These are phyloP conservation scores for Redunca redunca DNA, from an alignment of 2,113 vertebrate species.

Conservation along the genomic window DNA sequence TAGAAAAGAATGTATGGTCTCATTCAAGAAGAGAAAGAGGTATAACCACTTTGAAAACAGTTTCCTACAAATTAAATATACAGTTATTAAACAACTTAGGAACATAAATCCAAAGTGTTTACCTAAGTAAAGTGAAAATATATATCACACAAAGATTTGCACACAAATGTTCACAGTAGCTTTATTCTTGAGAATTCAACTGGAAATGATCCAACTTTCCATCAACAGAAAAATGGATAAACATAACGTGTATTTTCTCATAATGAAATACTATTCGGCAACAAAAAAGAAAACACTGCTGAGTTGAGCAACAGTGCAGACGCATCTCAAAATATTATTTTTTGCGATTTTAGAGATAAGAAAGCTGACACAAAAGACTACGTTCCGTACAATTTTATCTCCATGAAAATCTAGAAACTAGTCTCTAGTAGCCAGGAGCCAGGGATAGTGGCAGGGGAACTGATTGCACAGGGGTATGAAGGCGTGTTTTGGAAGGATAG, in stretches of 20 bases:
- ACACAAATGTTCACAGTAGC: neutral
- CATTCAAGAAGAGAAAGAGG: neutral
- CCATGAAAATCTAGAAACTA: neutral
- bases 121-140: neutral
- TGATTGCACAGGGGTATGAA: fast-evolving
- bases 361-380: neutral
- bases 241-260: neutral
- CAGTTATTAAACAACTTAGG: neutral
- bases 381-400: neutral
- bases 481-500: neutral
- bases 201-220: neutral
- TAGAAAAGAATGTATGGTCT: neutral
- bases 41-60: neutral
- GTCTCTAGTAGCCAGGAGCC: neutral
- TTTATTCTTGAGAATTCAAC: neutral
- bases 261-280: neutral
- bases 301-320: neutral
- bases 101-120: neutral
- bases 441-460: fast-evolving
- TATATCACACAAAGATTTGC: neutral
- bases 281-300: neutral
- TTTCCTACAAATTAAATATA: neutral
- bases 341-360: neutral
- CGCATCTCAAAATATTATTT: neutral
- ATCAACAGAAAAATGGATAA: neutral